Evolutionary conservation across 2,888 invertebrate species (phyloP), one percentile per base, ranked within the genome.

Genomic region (Phalangium opilio): DNA sequence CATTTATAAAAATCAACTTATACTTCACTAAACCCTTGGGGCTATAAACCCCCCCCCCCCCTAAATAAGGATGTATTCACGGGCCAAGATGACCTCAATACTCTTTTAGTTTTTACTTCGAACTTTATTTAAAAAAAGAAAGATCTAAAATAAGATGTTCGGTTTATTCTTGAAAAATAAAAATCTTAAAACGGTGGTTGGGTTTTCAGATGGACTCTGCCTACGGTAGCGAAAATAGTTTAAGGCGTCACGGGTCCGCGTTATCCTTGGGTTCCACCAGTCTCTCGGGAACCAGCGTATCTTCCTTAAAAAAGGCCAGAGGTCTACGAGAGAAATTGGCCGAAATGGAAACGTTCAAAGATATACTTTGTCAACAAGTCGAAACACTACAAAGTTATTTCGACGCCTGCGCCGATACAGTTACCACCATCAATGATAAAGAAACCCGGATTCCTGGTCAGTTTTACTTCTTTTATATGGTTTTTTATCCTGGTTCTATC

Each of bases 281-380:
- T 62, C 70, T 83, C 62, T 78, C 85, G 44, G 78, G 81, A 43
- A 76, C 83, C 5, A 84, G 84, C 48, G 76, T 79, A n/a, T 80
- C 81, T 50, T 84, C 84, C 60, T 77, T 83, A n/a, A 83, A 83
- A 65, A 73, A 78, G 59, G 79, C 81, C n/a, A 74, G 78, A 51
- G 82, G 80, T 47, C 71, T 95, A 51, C 79, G 81, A 49, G 93
- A 93, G 64, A 95, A 95, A 69, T 75, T 95, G 45, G 83, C 86
- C 1, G 95, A 96, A 68, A 75, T 96, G 73, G 93, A 93, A 67
- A 93, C 95, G 3, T 95, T 89, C 67, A 79, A 83, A 59, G 95
- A 93, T 63, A 82, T 95, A 59, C 71, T 96, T 27, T 81, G 82
- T 55, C 78, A 81, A 49, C 93, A 93, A 67, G 82, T 93, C 47